Percentiles rank a stretch among this genome's conserved stretches.
Conservation (phyloP, 2,888 invertebrate species). For the Masnerella sp. region DNA sequence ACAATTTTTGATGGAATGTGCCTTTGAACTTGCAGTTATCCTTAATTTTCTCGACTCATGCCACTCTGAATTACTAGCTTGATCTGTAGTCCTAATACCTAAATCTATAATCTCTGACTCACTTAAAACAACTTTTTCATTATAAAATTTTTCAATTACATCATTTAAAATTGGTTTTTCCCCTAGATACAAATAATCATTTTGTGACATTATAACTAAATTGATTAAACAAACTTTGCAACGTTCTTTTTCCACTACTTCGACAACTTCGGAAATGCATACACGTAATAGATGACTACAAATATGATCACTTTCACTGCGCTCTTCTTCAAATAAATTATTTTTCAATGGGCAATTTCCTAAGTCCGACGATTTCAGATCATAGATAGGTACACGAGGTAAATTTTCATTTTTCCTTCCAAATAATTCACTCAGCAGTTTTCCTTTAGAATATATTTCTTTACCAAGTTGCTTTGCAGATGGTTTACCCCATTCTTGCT, state of each 20-base stretch:
- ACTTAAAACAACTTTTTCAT: constrained; percentile 23
- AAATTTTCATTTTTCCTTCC: not conserved
- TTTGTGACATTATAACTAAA: constrained; percentile 2
- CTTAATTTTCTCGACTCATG: constrained; percentile 22
- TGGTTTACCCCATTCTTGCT: constrained; percentile 59
- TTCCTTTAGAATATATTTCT: constrained; percentile 43
- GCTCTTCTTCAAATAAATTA: not conserved
- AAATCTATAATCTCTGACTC: constrained; percentile 21
- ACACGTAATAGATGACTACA: too few species aligned
- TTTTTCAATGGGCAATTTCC: not conserved
- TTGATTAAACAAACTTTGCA: not conserved
- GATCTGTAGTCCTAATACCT: constrained; percentile 24
- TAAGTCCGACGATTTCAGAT: not conserved
- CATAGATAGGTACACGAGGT: not conserved
- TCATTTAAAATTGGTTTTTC: not conserved
- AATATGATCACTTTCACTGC: too few species aligned
- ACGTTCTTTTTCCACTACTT: not conserved
- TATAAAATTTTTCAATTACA: constrained; percentile 18
- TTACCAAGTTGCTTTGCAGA: constrained; percentile 47
- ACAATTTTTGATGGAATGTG: constrained; percentile 43
- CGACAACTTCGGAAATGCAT: not conserved
- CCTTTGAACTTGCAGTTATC: constrained; percentile 43
- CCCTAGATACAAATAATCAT: not conserved
- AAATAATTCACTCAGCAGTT: not conserved
- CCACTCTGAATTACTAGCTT: constrained; percentile 37